phyloP scores from a whole-genome alignment of 2,113 vertebrate species.

The Xenus cinereus region DNA sequence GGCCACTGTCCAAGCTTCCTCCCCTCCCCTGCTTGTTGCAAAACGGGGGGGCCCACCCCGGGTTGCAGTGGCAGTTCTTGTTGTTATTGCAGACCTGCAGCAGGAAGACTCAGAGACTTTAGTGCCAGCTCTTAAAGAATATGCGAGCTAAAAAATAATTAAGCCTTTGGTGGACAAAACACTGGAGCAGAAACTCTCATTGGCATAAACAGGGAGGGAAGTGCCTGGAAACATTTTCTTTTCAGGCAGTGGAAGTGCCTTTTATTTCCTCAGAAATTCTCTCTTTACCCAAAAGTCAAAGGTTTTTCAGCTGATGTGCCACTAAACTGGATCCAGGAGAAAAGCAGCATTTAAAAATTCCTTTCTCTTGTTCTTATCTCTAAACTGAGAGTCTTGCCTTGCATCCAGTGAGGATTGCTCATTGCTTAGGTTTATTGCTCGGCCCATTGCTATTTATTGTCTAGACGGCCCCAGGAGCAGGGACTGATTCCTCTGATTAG shows the following conservation, averaged over 20 bases:
- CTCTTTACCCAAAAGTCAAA: background rate
- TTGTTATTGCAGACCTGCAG: conserved; percentile 95
- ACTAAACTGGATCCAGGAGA: background rate
- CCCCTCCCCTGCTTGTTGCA: conserved; percentile 83
- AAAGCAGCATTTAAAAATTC: background rate
- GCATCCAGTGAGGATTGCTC: background rate
- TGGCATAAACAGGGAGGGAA: background rate
- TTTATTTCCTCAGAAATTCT: background rate
- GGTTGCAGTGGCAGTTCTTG: conserved; percentile 90
- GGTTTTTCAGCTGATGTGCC: background rate
- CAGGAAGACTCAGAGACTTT: background rate
- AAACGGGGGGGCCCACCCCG: conserved; percentile 89
- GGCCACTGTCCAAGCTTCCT: conserved; percentile 93
- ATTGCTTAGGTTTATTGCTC: background rate
- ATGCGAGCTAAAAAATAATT: background rate
- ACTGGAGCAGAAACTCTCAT: background rate
- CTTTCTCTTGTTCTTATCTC: background rate
- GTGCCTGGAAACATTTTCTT: background rate
- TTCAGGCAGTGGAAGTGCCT: background rate
- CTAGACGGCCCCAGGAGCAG: background rate
- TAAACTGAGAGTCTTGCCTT: background rate
- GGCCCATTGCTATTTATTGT: background rate
- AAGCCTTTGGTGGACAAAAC: background rate
- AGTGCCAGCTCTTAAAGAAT: background rate
- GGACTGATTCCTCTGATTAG: background rate